Percentiles rank a stretch among this genome's conserved stretches.
phyloP scores from a whole-genome alignment of 2,113 vertebrate genomes.

The human region GRCh38 chr9:115321501-115322000 shows the following conservation, averaged over 20 bases:
- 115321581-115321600: background rate
- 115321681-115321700: background rate
- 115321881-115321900: background rate
- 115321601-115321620: background rate
- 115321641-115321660: background rate
- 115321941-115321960: background rate
- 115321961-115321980: background rate
- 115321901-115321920: background rate
- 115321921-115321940: background rate
- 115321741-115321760: background rate
- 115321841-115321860: background rate
- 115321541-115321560: background rate
- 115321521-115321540: background rate
- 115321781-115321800: background rate
- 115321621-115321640: background rate
- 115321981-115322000: background rate
- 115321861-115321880: background rate
- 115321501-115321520: background rate
- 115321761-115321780: background rate
- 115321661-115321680: background rate
- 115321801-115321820: background rate
- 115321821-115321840: background rate
- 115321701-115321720: background rate
- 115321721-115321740: background rate
- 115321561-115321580: background rate